Percentiles rank a stretch among this genome's conserved stretches.
Evolutionary conservation across 1,140 invertebrate genomes (phyloP).

Genomic region (Psix sp.): DNA sequence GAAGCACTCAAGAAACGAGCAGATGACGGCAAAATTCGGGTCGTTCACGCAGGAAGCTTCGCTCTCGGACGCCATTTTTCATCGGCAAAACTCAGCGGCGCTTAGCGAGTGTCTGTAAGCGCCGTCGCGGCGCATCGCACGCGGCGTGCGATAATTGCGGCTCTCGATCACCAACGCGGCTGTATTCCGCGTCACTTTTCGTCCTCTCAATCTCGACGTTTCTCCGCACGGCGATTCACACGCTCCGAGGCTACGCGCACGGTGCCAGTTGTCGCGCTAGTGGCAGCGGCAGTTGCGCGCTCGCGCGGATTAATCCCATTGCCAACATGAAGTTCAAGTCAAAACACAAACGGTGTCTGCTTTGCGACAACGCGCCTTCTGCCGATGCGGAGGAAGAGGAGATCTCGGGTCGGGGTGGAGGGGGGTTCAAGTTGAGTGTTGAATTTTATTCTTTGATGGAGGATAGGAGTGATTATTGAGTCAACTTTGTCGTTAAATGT

Average conservation of each 20-base stretch:
- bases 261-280: conserved; percentile 8
- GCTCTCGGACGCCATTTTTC: conserved; percentile 89
- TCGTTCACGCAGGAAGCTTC: conserved; percentile 92
- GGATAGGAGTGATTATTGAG: background rate
- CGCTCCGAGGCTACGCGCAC: conserved; percentile 16
- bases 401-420: background rate
- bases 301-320: conserved; percentile 13
- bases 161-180: background rate
- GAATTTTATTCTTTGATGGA: too few relatives aligned
- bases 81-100: conserved; percentile 51
- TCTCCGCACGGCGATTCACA: conserved; percentile 8
- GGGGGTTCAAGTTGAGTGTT: too few relatives aligned
- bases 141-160: conserved; percentile 5
- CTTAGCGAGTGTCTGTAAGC: conserved; percentile 8
- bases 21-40: conserved; percentile 97
- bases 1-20: conserved; percentile 94
- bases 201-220: conserved; percentile 2
- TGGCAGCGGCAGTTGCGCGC: conserved; percentile 13
- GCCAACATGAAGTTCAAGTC: conserved; percentile 3
- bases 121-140: conserved; percentile 38
- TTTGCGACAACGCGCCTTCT: conserved; percentile 1
- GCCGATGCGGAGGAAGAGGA: background rate
- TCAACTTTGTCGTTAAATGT: too few relatives aligned
- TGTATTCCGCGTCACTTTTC: background rate
- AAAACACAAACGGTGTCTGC: background rate